These are phyloP conservation scores for Drosophila recens DNA, from an alignment of 2,888 invertebrate species.

Conservation along the genomic window DNA sequence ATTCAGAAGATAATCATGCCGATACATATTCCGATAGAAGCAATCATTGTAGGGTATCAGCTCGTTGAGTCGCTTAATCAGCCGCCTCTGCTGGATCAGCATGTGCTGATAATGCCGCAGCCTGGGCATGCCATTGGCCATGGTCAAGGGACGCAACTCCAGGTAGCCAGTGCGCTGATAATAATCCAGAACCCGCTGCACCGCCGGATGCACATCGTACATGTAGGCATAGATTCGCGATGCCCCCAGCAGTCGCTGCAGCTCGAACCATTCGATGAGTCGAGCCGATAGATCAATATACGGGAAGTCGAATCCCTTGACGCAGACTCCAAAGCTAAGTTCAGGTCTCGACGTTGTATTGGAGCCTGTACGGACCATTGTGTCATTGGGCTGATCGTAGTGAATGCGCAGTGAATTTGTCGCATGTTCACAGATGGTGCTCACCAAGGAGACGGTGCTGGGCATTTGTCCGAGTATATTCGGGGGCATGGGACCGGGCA, in stretches of 20 bases:
- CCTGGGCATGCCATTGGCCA: conserved; percentile 95
- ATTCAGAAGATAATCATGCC: conserved; percentile 93
- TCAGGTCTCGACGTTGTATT: neutral
- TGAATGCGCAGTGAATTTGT: conserved; percentile 81
- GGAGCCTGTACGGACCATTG: neutral
- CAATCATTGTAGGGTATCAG: conserved; percentile 97
- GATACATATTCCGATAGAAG: conserved; percentile 94
- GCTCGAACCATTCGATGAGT: conserved; percentile 96
- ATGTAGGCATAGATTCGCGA: conserved; percentile 95
- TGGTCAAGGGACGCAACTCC: conserved; percentile 90
- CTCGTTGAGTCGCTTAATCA: conserved; percentile 95
- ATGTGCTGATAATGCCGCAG: conserved; percentile 93
- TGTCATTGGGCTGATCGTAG: conserved; percentile 22
- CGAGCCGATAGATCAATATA: conserved; percentile 94
- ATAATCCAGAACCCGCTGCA: conserved; percentile 89
- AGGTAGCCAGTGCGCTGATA: conserved; percentile 88
- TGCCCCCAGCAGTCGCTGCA: conserved; percentile 92
- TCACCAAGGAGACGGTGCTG: conserved; percentile 61
- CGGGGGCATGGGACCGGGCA: conserved; percentile 86
- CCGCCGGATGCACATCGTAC: conserved; percentile 93
- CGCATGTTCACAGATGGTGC: conserved; percentile 44
- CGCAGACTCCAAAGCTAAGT: conserved; percentile 90
- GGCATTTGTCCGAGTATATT: conserved; percentile 1
- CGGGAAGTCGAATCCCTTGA: conserved; percentile 95
- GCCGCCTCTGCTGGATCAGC: conserved; percentile 93